These are phyloP conservation scores for Falco berigora DNA, from an alignment of 2,797 vertebrate genomes.

Conservation along the genomic window DNA sequence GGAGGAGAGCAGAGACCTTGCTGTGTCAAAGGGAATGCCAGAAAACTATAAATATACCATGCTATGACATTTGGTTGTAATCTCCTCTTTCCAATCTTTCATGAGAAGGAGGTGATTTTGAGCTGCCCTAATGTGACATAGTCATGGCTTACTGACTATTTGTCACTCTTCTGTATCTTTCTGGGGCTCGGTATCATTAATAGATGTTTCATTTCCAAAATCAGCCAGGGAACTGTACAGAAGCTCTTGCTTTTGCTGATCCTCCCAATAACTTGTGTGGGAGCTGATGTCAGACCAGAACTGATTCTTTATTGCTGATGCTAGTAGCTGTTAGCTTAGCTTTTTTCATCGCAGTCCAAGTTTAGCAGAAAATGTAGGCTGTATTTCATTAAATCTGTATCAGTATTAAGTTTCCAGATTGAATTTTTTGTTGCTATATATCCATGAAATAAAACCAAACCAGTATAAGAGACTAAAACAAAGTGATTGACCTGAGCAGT, in stretches of 20 bases:
- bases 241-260: neutral
- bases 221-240: neutral
- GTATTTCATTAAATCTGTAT: neutral
- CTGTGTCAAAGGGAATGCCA: neutral
- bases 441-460: neutral
- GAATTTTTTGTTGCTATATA: neutral
- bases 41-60: slow-evolving; percentile 32
- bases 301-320: neutral
- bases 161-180: neutral
- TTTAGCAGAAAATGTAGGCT: neutral
- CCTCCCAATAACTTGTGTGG: neutral
- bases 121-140: neutral
- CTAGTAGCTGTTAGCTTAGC: neutral
- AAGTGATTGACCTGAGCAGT: neutral
- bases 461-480: neutral
- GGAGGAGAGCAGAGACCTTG: neutral
- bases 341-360: neutral
- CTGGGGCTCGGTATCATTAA: neutral
- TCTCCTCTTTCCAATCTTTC: neutral
- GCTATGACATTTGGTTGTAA: neutral
- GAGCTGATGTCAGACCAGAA: neutral
- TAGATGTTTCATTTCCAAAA: neutral
- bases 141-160: neutral
- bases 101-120: slow-evolving; percentile 27
- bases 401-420: neutral